Percentiles rank a stretch among this genome's conserved stretches.
Conservation (phyloP, 2,113 vertebrate species). For the Nycticebus coucang region DNA sequence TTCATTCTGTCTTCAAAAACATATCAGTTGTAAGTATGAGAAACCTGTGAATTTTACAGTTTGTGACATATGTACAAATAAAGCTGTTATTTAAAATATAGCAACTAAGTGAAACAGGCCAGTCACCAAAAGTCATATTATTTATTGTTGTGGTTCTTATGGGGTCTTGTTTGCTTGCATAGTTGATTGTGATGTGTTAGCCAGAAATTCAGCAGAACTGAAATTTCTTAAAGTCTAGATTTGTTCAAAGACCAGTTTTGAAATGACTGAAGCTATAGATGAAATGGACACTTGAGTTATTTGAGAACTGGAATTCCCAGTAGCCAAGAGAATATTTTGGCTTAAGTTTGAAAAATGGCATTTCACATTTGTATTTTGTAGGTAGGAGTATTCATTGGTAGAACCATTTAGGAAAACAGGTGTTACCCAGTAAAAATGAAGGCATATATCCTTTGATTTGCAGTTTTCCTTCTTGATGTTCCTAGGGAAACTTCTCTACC, state of each 20-base stretch:
- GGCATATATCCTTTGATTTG: not conserved
- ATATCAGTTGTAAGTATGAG: not conserved
- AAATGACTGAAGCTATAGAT: not conserved
- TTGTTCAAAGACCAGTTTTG: constrained; percentile 36
- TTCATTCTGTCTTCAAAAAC: not conserved
- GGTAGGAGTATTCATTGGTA: constrained; percentile 4
- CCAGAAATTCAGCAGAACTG: constrained; percentile 10
- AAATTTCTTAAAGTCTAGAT: not conserved
- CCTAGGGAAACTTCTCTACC: not conserved
- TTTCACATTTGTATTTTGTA: not conserved
- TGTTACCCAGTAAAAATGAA: constrained; percentile 11
- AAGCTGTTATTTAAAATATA: not conserved
- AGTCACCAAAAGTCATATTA: not conserved
- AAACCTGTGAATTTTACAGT: not conserved
- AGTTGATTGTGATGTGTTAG: not conserved
- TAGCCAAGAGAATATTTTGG: constrained; percentile 44
- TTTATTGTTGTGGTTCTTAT: not conserved
- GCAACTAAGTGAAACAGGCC: not conserved
- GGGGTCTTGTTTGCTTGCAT: not conserved
- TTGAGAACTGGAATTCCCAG: constrained; percentile 47
- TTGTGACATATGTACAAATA: not conserved
- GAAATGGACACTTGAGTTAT: constrained; percentile 27
- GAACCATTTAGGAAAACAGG: constrained; percentile 10
- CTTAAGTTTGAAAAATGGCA: constrained; percentile 53
- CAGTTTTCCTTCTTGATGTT: not conserved